Evolutionary conservation across 92 coral and sea anemone genomes (phyloP), one percentile per base, ranked within the genome.

Genomic region (Actinernus sp.): DNA sequence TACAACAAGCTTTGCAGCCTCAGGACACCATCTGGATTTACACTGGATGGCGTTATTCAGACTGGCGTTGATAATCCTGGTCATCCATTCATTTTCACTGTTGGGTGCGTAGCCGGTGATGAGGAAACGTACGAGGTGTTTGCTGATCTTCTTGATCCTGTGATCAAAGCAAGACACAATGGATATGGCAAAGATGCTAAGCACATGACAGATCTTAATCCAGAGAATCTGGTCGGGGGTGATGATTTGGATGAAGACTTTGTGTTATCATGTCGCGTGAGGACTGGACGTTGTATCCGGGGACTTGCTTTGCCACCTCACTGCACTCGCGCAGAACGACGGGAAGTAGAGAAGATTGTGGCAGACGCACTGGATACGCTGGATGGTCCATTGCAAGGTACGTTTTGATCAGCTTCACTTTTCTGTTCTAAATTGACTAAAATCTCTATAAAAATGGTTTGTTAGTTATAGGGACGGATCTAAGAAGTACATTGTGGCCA

Each of bases 1-100:
- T 92, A 92, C 51, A 30, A 78, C 57, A 78, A 55, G 48, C 37
- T 92, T 14, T 68, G 81, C 25, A 54, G 50, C 30, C 63, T 65
- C 55, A 84, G 53, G 51, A 92, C 97, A 3, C 87, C 89, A 2
- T 65, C 87, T 3, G 97, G 95, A 7, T 92, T 8, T 49, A 88
- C 96, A 29, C 46, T 92, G 7, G 92, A 92, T 51, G 58, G 76
- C 26, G 92, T 81, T 22, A 92, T 92, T n/a, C 97, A 92, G 40
- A 92, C 97, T 14, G 97, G 97, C 1, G 97, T 92, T 22, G 97
- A 92, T 54, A 92, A 92, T 24, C 97, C 95, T 0, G 95, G 97
- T 2, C 97, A 92, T 39, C 95, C 97, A 0, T 92, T 69, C 46
- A 88, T 92, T 61, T 80, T 92, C 92, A 92, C 89, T 4, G 97